These are phyloP conservation scores for Tipula confusa DNA, from an alignment of 2,888 invertebrate species.

Conservation along the genomic window DNA sequence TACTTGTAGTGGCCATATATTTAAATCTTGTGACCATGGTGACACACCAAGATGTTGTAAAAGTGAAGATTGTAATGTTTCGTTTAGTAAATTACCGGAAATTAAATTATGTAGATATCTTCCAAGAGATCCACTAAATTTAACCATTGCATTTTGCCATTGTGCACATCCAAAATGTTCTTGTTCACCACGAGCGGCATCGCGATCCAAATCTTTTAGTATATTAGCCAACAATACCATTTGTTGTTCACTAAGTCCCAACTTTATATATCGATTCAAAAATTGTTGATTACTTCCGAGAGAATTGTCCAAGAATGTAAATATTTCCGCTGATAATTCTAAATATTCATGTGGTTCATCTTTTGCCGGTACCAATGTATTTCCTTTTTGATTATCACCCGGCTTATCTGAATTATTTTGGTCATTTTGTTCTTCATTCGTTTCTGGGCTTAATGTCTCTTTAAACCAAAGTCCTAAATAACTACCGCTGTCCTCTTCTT, in stretches of 20 bases:
- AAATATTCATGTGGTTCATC: conserved; percentile 84
- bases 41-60: conserved; percentile 70
- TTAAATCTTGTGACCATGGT: conserved; percentile 62
- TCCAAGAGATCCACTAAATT: conserved; percentile 48
- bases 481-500: conserved; percentile 46
- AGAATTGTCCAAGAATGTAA: conserved; percentile 78
- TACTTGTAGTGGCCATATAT: conserved; percentile 73
- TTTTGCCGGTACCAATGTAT: conserved; percentile 65
- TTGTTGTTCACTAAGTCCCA: conserved; percentile 75
- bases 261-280: conserved; percentile 62
- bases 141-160: conserved; percentile 49
- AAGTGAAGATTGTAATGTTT: conserved; percentile 65
- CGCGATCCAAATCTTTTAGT: conserved; percentile 84
- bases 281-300: conserved; percentile 55
- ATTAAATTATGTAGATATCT: conserved; percentile 61
- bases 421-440: conserved; percentile 56
- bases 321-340: conserved; percentile 78
- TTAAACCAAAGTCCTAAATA: conserved; percentile 85
- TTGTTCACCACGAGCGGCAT: conserved; percentile 77
- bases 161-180: conserved; percentile 50
- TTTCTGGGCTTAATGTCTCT: conserved; percentile 75
- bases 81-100: conserved; percentile 63
- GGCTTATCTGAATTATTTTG: conserved; percentile 54
- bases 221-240: conserved; percentile 83
- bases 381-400: conserved; percentile 47